These are phyloP conservation scores for Stichopus chloronotus DNA, from an alignment of 35 echinoderm and acorn worm genomes.

Conservation along the genomic window DNA sequence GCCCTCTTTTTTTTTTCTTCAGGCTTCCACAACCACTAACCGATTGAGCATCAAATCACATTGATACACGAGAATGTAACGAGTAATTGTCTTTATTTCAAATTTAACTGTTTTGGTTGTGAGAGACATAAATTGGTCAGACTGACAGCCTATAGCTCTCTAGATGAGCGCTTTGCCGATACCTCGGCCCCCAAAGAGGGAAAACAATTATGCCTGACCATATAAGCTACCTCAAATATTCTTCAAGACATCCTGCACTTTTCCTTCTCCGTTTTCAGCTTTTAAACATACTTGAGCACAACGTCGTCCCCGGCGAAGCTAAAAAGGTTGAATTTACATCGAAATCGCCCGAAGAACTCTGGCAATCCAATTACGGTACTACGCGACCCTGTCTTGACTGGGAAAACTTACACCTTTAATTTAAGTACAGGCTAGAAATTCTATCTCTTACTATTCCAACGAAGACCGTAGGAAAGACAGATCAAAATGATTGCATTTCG, in stretches of 20 bases:
- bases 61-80: too few relatives aligned
- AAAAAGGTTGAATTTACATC: slow-evolving; percentile 18
- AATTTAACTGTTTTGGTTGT: neutral
- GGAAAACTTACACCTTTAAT: slow-evolving; percentile 52
- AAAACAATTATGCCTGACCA: neutral
- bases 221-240: neutral
- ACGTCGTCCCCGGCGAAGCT: slow-evolving; percentile 12
- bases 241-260: slow-evolving; percentile 5
- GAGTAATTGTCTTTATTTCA: too few relatives aligned
- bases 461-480: slow-evolving; percentile 36
- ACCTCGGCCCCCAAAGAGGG: neutral
- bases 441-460: slow-evolving; percentile 26
- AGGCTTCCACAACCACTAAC: too few relatives aligned
- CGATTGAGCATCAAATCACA: too few relatives aligned
- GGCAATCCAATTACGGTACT: slow-evolving; percentile 50
- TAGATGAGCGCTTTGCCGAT: neutral
- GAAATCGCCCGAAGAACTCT: slow-evolving; percentile 40
- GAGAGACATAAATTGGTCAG: neutral
- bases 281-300: too few relatives aligned
- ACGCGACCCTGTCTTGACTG: slow-evolving; percentile 56
- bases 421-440: slow-evolving; percentile 50
- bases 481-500: slow-evolving; percentile 56
- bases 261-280: neutral
- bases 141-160: neutral
- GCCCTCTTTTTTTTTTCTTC: too few relatives aligned